Evolutionary conservation across 2,113 vertebrate species (phyloP).

Genomic region (Tenebrosternarchus preto): DNA sequence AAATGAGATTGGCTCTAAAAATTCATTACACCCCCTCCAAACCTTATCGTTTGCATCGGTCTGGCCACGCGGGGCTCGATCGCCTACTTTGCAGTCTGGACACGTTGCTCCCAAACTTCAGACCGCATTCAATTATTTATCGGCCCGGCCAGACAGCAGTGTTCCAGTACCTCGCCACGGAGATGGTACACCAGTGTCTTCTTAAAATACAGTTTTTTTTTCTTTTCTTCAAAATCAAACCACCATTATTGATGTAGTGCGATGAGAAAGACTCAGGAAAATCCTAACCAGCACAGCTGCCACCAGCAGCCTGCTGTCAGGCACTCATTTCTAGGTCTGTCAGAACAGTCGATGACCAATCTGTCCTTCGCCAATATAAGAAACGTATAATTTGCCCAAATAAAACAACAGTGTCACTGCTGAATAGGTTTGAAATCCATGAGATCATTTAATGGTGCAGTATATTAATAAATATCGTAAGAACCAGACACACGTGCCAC

Average conservation of each 20-base stretch:
- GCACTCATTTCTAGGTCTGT: neutral
- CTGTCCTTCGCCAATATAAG: neutral
- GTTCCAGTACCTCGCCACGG: slow-evolving; percentile 38
- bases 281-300: neutral
- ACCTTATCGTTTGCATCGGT: slow-evolving; percentile 66
- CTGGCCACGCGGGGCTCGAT: slow-evolving; percentile 57
- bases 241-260: slow-evolving; percentile 19
- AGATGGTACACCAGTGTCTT: slow-evolving; percentile 14
- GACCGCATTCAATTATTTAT: slow-evolving; percentile 78
- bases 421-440: neutral
- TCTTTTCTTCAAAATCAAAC: neutral
- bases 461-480: neutral
- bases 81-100: slow-evolving; percentile 73
- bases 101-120: slow-evolving; percentile 79
- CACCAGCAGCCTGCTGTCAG: neutral
- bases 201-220: neutral
- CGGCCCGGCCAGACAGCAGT: slow-evolving; percentile 50
- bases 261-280: neutral
- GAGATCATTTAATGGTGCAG: neutral
- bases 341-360: neutral
- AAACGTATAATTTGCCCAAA: neutral
- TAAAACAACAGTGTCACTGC: neutral
- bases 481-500: neutral
- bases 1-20: slow-evolving; percentile 60
- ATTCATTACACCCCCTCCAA: slow-evolving; percentile 61